Conservation (phyloP, 2,888 invertebrate genomes). For the Latrodectus elegans region DNA sequence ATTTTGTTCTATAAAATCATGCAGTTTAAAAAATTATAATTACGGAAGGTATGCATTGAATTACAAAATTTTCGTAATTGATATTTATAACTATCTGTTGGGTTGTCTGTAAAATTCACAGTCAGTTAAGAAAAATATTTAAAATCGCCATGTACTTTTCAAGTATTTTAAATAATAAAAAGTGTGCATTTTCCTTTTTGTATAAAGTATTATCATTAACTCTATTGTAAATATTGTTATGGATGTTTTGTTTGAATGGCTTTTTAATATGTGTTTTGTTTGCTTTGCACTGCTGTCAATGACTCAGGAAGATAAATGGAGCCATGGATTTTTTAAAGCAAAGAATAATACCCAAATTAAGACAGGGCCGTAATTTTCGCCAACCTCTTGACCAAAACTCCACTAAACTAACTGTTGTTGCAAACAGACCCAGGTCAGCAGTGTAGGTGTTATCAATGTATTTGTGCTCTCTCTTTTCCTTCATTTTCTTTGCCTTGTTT, state of each 20-base stretch:
- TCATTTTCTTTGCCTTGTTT: constrained; percentile 16
- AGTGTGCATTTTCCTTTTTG: too few relatives aligned
- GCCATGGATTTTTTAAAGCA: constrained; percentile 69
- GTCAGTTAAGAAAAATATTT: too few relatives aligned
- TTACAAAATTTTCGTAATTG: too few relatives aligned
- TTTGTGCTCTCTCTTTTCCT: background rate
- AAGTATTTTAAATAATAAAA: too few relatives aligned
- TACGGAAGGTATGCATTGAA: too few relatives aligned
- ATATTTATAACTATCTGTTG: too few relatives aligned
- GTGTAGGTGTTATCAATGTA: constrained; percentile 41
- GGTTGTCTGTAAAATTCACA: too few relatives aligned
- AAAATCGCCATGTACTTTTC: too few relatives aligned
- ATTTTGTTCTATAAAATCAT: too few relatives aligned
- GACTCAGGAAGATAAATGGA: constrained; percentile 68
- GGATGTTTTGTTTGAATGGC: background rate
- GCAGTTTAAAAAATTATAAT: too few relatives aligned
- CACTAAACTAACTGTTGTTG: constrained; percentile 55
- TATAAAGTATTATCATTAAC: too few relatives aligned
- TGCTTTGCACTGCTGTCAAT: constrained; percentile 32
- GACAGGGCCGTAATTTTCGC: constrained; percentile 58
- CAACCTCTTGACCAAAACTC: constrained; percentile 27
- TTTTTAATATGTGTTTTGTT: constrained; percentile 7
- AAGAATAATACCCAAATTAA: constrained; percentile 67
- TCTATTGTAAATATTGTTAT: background rate
- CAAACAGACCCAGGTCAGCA: constrained; percentile 60